These are phyloP conservation scores for Aradus depressus DNA, from an alignment of 2,888 invertebrate genomes.

Conservation along the genomic window DNA sequence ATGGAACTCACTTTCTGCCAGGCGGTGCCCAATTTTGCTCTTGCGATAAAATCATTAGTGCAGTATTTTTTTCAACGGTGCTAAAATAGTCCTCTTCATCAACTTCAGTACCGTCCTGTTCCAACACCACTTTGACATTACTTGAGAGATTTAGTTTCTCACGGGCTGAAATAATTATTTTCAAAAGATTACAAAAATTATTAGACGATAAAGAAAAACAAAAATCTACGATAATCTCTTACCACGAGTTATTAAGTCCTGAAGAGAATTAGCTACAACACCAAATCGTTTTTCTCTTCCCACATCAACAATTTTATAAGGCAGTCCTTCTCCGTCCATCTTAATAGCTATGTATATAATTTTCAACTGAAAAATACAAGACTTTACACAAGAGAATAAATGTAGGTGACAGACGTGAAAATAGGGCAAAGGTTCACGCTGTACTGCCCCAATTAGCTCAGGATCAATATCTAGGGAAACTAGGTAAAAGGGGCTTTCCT, in stretches of 20 bases:
- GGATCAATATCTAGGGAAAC: too few relatives aligned
- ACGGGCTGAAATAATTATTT: constrained; percentile 41
- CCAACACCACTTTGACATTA: constrained; percentile 67
- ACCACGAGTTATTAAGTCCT: constrained; percentile 59
- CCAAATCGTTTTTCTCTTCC: constrained; percentile 71
- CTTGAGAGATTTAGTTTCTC: constrained; percentile 51
- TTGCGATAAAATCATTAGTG: constrained; percentile 58
- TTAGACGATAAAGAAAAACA: too few relatives aligned
- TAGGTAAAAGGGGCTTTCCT: too few relatives aligned
- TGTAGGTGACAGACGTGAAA: too few relatives aligned
- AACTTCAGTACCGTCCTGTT: constrained; percentile 88
- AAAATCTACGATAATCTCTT: too few relatives aligned
- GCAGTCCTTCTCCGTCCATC: constrained; percentile 34
- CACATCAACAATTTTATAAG: constrained; percentile 69
- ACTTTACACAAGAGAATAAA: too few relatives aligned
- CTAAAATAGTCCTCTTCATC: constrained; percentile 92
- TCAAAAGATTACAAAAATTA: background rate
- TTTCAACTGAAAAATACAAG: too few relatives aligned
- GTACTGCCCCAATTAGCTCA: too few relatives aligned
- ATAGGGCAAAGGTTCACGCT: too few relatives aligned
- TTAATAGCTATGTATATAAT: too few relatives aligned
- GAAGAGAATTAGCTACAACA: constrained; percentile 64
- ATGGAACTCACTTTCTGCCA: constrained; percentile 23
- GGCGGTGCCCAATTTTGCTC: constrained; percentile 33
- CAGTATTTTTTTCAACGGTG: constrained; percentile 77